phyloP scores from a whole-genome alignment of 2,888 invertebrate genomes.

The Sepiola atlantica region DNA sequence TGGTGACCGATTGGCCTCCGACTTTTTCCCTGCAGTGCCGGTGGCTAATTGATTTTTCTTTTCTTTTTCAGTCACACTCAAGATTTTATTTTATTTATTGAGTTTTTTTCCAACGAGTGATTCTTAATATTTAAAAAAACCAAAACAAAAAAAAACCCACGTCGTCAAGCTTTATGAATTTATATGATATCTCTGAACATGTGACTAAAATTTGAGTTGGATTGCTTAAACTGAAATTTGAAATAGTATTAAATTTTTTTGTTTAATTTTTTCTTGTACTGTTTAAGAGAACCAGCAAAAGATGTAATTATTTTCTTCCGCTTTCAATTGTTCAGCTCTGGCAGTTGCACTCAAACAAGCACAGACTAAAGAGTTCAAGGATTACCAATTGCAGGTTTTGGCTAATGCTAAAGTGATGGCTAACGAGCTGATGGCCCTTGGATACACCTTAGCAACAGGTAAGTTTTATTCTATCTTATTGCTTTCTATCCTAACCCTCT shows the following conservation, averaged over 20 bases:
- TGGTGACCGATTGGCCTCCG: no score
- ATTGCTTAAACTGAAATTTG: no score
- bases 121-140: no score
- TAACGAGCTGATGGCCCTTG: slow-evolving; percentile 64
- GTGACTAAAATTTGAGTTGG: no score
- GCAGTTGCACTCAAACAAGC: slow-evolving; percentile 96
- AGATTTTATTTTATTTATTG: no score
- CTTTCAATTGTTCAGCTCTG: slow-evolving; percentile 76
- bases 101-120: no score
- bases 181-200: no score
- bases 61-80: no score
- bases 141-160: no score
- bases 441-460: slow-evolving; percentile 73
- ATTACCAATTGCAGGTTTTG: slow-evolving; percentile 90
- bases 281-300: not conserved
- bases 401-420: slow-evolving; percentile 84
- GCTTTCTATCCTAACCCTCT: not conserved
- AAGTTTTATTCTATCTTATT: slow-evolving; percentile 45
- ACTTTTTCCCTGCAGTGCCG: no score
- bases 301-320: not conserved
- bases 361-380: slow-evolving; percentile 84
- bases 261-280: not conserved
- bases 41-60: no score
- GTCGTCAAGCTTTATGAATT: no score
- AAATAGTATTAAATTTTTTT: not conserved